Evolutionary conservation across 2,888 invertebrate genomes (phyloP).

Genomic region (Hirtodrosophila cameraria): DNA sequence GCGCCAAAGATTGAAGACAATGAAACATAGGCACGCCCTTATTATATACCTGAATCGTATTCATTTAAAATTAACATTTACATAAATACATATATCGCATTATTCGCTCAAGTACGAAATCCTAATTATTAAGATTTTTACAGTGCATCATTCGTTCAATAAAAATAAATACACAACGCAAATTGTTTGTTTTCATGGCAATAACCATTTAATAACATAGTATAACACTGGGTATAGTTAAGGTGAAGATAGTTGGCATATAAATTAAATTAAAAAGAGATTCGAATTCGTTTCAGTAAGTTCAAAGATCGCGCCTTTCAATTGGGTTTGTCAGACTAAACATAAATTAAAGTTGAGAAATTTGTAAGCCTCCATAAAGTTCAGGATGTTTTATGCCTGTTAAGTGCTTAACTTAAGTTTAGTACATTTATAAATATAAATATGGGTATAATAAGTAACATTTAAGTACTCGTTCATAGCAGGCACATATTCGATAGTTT

Average conservation of each 20-base stretch:
- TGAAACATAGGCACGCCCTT: conserved; percentile 87
- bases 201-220: conserved; percentile 58
- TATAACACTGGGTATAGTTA: conserved; percentile 42
- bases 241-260: conserved; percentile 10
- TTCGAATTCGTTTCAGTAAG: neutral
- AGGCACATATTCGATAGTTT: conserved; percentile 60
- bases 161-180: conserved; percentile 36
- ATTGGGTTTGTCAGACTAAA: conserved; percentile 1
- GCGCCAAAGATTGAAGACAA: conserved; percentile 99
- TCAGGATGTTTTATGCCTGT: neutral
- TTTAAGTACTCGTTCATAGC: conserved; percentile 45
- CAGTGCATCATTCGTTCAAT: conserved; percentile 44
- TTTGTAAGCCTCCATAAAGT: conserved; percentile 22
- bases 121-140: conserved; percentile 52
- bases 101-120: conserved; percentile 42
- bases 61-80: conserved; percentile 32
- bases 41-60: conserved; percentile 20
- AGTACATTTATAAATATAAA: conserved; percentile 29
- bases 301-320: neutral
- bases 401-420: conserved; percentile 8
- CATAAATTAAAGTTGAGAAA: conserved; percentile 10
- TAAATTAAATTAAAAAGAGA: conserved; percentile 6
- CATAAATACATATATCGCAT: conserved; percentile 27
- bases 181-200: conserved; percentile 32
- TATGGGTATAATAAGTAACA: conserved; percentile 24